Evolutionary conservation across 2,113 vertebrate genomes (phyloP), one percentile per base, ranked within the genome.

Genomic region (Megalops atlanticus): DNA sequence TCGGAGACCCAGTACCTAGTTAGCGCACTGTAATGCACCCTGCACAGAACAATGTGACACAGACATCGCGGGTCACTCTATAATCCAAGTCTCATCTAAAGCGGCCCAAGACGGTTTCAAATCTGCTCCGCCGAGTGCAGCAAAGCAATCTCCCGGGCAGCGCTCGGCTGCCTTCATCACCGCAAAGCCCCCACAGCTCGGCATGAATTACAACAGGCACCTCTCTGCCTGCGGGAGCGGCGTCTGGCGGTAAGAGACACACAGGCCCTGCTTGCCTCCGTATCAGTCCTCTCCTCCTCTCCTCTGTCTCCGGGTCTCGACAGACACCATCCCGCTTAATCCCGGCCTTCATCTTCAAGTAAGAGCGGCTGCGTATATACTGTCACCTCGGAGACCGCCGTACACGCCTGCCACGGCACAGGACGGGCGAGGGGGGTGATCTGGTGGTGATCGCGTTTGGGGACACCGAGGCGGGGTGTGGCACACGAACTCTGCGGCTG

Each of bases 61-160:
- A 97, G 96, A 95, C 95, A 95, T 92, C 90, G 95, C 96, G 96
- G 97, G 96, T 98, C 97, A 98, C 95, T 96, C 96, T 95, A 95
- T 97, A 98, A 97, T 97, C 96, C 96, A 95, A 95, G 91, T 95
- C 96, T 97, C 96, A 97, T 97, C 96, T 96, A 95, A 96, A 96
- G 95, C 95, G 95, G 95, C 94, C 95, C 94, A 95, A 94, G 93
- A 95, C 95, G 87, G 96, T 96, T 96, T 96, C 96, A 97, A 97
- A 97, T 96, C 95, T 93, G 92, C 94, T 95, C 95, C 92, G 89
- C 95, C 91, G 95, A 95, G 95, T 95, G 94, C 95, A 96, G 96
- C 96, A 97, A 96, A 97, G 95, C 96, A 95, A 96, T 96, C 95
- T 96, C 94, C 93, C 91, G 92, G 94, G 95, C 93, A 95, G 93